These are phyloP conservation scores for Abrostola triplasia DNA, from an alignment of 2,888 invertebrate genomes.

Conservation along the genomic window DNA sequence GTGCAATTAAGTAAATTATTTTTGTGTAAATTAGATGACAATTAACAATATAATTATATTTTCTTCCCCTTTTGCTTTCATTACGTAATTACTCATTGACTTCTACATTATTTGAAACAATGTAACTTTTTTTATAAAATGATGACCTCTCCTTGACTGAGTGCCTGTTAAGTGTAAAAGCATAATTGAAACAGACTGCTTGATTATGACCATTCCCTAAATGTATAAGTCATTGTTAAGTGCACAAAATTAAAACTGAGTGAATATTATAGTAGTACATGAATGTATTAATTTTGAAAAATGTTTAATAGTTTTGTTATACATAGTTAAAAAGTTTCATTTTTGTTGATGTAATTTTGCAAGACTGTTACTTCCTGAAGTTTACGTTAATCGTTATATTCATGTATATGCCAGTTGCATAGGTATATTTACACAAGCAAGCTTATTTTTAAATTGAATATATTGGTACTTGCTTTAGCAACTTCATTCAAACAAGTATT, in stretches of 20 bases:
- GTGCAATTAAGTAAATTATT: constrained; percentile 13
- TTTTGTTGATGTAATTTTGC: constrained; percentile 35
- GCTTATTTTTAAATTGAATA: constrained; percentile 25
- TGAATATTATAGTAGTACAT: constrained; percentile 30
- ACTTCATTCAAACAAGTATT: constrained; percentile 4
- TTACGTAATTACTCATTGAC: constrained; percentile 33
- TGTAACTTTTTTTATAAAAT: constrained; percentile 39
- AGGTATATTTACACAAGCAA: constrained; percentile 50
- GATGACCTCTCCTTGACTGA: constrained; percentile 34
- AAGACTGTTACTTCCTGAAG: constrained; percentile 25
- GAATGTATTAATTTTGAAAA: constrained; percentile 32
- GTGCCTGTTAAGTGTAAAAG: constrained; percentile 42
- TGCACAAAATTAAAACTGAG: constrained; percentile 71
- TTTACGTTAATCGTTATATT: constrained; percentile 48
- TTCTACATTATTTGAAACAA: constrained; percentile 37
- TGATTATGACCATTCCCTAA: constrained; percentile 67
- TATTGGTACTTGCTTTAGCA: constrained; percentile 3
- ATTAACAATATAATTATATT: constrained; percentile 20
- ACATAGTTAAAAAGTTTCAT: constrained; percentile 13
- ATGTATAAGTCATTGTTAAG: constrained; percentile 60
- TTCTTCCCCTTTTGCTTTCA: constrained; percentile 31
- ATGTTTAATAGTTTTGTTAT: constrained; percentile 20
- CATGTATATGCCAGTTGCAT: constrained; percentile 51
- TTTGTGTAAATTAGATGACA: constrained; percentile 21
- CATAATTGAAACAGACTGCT: constrained; percentile 47